Percentiles rank a stretch among this genome's conserved stretches.
Conservation (phyloP, 2,797 vertebrate species). For the Muscicapa comitata region DNA sequence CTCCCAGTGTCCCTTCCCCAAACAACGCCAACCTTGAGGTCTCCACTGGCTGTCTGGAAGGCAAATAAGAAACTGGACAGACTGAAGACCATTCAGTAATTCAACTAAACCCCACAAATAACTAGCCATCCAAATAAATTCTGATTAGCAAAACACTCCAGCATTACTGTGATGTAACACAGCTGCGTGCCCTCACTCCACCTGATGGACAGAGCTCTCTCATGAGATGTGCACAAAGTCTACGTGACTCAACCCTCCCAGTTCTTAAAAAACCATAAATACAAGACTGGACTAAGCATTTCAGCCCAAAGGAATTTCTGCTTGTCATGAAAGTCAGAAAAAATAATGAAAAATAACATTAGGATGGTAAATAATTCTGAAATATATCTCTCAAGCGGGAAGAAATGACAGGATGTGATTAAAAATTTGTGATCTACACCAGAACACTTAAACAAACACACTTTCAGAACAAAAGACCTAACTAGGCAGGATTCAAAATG, state of each 20-base stretch:
- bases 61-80: neutral
- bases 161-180: neutral
- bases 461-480: neutral
- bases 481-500: neutral
- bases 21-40: neutral
- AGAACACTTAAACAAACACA: neutral
- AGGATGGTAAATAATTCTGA: neutral
- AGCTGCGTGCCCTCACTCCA: accelerated
- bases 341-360: neutral
- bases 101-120: neutral
- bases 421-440: neutral
- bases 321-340: neutral
- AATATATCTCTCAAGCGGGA: neutral
- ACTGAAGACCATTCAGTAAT: neutral
- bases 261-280: neutral
- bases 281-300: neutral
- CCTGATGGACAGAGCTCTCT: neutral
- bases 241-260: accelerated
- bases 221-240: accelerated
- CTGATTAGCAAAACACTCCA: neutral
- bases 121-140: neutral
- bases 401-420: neutral
- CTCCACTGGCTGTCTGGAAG: neutral
- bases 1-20: neutral
- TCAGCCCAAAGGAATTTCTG: neutral